These are phyloP conservation scores for Ahaetulla prasina DNA, from an alignment of 2,113 vertebrate species.

Conservation along the genomic window DNA sequence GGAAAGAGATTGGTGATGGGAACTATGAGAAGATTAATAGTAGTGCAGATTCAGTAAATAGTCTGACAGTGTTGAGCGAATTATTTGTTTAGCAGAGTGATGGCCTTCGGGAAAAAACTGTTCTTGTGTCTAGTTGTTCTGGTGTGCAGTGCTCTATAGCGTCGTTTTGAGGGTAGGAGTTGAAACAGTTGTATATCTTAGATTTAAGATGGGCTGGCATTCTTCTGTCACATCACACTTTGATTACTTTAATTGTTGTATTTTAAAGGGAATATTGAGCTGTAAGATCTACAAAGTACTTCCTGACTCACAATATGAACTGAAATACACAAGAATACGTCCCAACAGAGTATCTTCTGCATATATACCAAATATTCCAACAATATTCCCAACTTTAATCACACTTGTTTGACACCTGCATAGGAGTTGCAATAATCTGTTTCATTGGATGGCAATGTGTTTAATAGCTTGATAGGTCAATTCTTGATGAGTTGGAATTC, in stretches of 20 bases:
- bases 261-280: background rate
- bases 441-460: background rate
- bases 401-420: background rate
- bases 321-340: background rate
- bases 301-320: background rate
- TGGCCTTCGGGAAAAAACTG: no score
- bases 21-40: no score
- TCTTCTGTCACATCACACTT: no score
- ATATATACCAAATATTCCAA: background rate
- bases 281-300: background rate
- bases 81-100: no score
- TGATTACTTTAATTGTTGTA: background rate
- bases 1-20: no score
- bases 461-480: background rate
- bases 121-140: no score
- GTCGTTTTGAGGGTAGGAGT: no score
- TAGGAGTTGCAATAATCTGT: background rate
- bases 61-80: no score
- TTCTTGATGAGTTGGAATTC: background rate
- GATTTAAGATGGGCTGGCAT: no score
- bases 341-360: background rate
- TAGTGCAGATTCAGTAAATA: no score
- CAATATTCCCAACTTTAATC: background rate
- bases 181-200: no score
- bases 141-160: no score